Evolutionary conservation across 2,888 invertebrate species (phyloP).

Genomic region (Carpatolechia fugitivella): DNA sequence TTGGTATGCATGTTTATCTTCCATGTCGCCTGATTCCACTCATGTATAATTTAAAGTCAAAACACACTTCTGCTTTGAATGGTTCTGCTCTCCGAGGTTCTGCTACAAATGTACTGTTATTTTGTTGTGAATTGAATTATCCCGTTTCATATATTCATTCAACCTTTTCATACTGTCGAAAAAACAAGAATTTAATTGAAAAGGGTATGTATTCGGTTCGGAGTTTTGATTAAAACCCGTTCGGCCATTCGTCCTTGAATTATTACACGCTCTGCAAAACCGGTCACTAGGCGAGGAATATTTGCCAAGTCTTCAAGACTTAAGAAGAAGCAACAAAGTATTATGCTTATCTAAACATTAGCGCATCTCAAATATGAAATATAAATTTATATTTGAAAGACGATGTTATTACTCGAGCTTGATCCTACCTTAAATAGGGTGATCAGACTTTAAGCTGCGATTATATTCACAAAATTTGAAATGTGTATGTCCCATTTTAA

Average conservation of each 20-base stretch:
- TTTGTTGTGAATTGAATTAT: slow-evolving; percentile 6
- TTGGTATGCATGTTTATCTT: background rate
- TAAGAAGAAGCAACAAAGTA: too few relatives aligned
- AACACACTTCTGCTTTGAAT: background rate
- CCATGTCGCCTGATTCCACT: slow-evolving; percentile 2
- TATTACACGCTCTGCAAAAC: too few relatives aligned
- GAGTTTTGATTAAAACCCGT: background rate
- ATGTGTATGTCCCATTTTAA: too few relatives aligned
- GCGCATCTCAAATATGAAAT: too few relatives aligned
- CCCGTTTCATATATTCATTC: background rate
- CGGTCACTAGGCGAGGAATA: too few relatives aligned
- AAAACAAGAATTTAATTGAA: background rate
- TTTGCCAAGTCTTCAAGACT: too few relatives aligned
- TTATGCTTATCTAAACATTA: too few relatives aligned
- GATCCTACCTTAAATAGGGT: too few relatives aligned
- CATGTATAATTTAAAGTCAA: slow-evolving; percentile 7
- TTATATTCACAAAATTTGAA: too few relatives aligned
- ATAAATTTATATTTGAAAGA: too few relatives aligned
- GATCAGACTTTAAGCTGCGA: too few relatives aligned
- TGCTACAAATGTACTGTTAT: background rate
- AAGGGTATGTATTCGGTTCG: background rate
- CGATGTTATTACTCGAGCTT: too few relatives aligned
- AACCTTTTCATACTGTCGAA: background rate
- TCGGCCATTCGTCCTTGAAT: background rate
- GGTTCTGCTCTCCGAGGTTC: background rate